Base-by-base conservation (phyloP, 2,888 invertebrate species). In the Amphipoea oculea region DNA sequence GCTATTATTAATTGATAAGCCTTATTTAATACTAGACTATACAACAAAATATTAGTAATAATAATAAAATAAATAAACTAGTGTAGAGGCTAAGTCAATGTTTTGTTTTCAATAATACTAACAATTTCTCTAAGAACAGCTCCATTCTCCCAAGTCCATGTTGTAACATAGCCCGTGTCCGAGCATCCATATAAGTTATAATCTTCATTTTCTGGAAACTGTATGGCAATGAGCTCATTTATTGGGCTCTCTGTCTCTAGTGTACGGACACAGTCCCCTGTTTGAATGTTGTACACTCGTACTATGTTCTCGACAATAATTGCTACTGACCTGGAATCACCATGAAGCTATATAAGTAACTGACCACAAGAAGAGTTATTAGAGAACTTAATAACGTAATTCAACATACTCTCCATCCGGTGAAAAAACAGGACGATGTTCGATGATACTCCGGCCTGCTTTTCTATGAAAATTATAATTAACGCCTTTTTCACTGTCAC, bases 61-160 rank as follows among this genome's bases (percentile, higher is more conserved):
- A 63, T 9, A 63, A 63, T 36, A 63, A 29, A 17, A 17, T 29
- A 36, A 63, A 36, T 60, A 36, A 36, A 70, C 14, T 76, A 29
- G 36, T 4, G 7, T 23, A 45, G 9, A 60, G 29, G 65, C 42
- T 51, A 23, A 48, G 3, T 73, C 0, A 40, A 67, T 42, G 20
- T 48, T 40, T 48, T 45, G 14, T 40, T 45, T 63, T 23, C 29
- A 42, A 63, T 11, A 54, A 51, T 69, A 93, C 93, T 92, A 83
- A 97, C 97, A 84, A 90, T 92, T 93, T 97, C 96, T 89, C 96
- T 93, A 11, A 96, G 94, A 3, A 97, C 96, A 85, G 94, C 95
- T 78, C 96, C 97, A 85, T 95, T 96, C 60, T 96, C 96, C 96
- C 96, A 97, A 1, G 96, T 97, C 97, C 97, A 97, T 74, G 94